Evolutionary conservation across 1,140 invertebrate genomes (phyloP), one percentile per base, ranked within the genome.

Genomic region (Sarcophaga peregrina): DNA sequence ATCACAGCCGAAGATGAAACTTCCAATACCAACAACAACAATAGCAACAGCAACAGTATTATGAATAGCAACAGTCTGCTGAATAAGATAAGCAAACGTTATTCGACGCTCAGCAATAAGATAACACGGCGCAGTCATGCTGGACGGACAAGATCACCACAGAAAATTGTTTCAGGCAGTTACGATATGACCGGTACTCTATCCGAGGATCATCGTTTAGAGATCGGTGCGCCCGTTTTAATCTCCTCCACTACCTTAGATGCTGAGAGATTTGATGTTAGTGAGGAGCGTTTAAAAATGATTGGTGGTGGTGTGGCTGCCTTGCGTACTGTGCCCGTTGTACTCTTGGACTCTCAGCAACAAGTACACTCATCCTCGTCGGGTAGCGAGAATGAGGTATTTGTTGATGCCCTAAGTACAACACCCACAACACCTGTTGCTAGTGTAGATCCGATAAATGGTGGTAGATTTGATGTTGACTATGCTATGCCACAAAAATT

Each of bases 241-340:
- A 90, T 90, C 86, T 90, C 89, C 0, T 90, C 89, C 0, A 90
- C 89, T 13, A 90, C 87, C 0, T 48, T 90, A 81, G 87, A 90
- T 82, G 85, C 87, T 5, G 89, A 90, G 84, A 86, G 87, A 45
- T 88, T 90, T 20, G 87, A 88, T 58, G 87, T 89, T 4, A 88
- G 87, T 0, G 88, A 89, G 83, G 88, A 85, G 9, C 83, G 88
- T 8, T 83, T 89, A 0, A 86, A 86, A 45, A 87, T 88, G 68
- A 89, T 89, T 80, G 88, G 87, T 10, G 88, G 88, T 7, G 88
- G 88, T 76, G 87, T 89, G 45, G 88, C 88, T n/a, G 86, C 85
- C 47, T 85, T 84, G 2, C 86, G 86, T 2, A 85, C 83, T 15
- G 84, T 87, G 8, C 85, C 87, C 9, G 83, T 86, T 0, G 87